Evolutionary conservation across 2,888 invertebrate genomes (phyloP).

Genomic region (Leuctra nigra): DNA sequence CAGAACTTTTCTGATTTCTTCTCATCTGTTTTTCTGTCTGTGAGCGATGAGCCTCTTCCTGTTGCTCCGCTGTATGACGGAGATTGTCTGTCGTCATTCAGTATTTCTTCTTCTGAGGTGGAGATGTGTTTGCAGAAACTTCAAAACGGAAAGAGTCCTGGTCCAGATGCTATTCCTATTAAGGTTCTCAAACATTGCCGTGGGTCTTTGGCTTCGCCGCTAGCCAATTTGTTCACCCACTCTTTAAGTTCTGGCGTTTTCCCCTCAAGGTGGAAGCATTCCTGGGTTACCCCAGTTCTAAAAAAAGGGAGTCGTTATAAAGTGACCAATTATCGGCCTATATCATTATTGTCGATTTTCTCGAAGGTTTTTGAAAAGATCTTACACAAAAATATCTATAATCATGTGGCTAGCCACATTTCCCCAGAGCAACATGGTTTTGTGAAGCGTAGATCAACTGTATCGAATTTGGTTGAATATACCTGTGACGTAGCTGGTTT

Average conservation of each 20-base stretch:
- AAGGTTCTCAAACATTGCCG: not conserved
- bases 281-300: not conserved
- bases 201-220: not conserved
- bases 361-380: not conserved
- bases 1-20: no score
- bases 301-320: not conserved
- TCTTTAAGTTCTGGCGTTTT: not conserved
- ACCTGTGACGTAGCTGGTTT: not conserved
- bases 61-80: not conserved
- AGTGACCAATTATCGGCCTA: not conserved
- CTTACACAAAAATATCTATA: not conserved
- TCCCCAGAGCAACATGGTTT: constrained; percentile 1
- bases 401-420: not conserved
- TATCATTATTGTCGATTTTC: not conserved
- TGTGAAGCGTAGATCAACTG: not conserved
- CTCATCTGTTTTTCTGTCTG: no score
- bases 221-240: not conserved
- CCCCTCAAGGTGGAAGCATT: not conserved
- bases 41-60: no score
- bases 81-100: not conserved
- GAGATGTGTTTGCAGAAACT: not conserved
- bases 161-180: not conserved
- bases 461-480: not conserved
- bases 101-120: not conserved
- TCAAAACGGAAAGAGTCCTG: not conserved